These are phyloP conservation scores for Sciaenops ocellatus DNA, from an alignment of 2,797 vertebrate species.

Conservation along the genomic window DNA sequence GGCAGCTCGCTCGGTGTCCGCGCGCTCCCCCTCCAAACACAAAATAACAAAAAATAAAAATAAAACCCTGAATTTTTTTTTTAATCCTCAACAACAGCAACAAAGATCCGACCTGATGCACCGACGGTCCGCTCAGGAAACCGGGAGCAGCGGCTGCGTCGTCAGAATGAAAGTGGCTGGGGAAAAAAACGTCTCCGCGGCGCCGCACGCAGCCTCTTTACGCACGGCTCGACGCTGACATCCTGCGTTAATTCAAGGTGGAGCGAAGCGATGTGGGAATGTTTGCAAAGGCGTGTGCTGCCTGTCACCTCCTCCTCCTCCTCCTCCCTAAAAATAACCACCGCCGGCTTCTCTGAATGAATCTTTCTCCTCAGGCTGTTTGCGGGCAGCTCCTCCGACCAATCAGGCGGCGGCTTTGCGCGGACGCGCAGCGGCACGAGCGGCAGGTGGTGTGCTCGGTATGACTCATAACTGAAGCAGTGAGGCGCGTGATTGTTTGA, in stretches of 20 bases:
- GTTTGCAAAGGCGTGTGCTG: conserved; percentile 45
- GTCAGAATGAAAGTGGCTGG: conserved; percentile 17
- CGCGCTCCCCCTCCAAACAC: background rate
- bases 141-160: background rate
- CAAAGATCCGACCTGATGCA: background rate
- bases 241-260: conserved; percentile 48
- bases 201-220: conserved; percentile 35
- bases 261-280: conserved; percentile 40
- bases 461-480: conserved; percentile 47
- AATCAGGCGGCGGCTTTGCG: conserved; percentile 20
- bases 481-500: conserved; percentile 29
- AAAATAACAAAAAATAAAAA: background rate
- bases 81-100: background rate
- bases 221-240: conserved; percentile 42
- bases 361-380: background rate
- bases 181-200: conserved; percentile 36
- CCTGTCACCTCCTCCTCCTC: conserved; percentile 32
- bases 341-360: conserved; percentile 45
- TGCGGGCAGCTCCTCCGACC: conserved; percentile 28
- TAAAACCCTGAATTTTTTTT: background rate
- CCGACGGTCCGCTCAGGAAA: background rate
- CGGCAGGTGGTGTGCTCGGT: background rate
- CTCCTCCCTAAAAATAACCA: conserved; percentile 56
- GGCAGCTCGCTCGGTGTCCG: conserved; percentile 28
- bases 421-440: conserved; percentile 29